Base-by-base conservation (phyloP, 2,888 invertebrate species). In the Phasia obesa region DNA sequence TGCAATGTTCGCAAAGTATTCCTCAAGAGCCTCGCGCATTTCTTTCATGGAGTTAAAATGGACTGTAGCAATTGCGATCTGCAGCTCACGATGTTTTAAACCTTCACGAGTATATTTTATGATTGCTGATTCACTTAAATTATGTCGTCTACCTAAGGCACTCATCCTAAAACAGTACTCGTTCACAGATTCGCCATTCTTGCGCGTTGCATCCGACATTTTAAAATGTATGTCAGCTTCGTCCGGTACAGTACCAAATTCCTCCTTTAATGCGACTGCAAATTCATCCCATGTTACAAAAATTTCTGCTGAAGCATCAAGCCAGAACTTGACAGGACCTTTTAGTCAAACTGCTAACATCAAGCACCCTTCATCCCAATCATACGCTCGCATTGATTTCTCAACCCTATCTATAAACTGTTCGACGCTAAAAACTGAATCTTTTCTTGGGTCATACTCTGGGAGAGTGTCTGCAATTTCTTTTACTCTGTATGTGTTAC, bases 111-210 rank as follows among this genome's bases (percentile, higher is more conserved):
- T n/a, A n/a, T n/a, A n/a, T n/a, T n/a, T n/a, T n/a, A n/a, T n/a
- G n/a, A n/a, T n/a, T n/a, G n/a, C n/a, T n/a, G n/a, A n/a, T n/a
- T n/a, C n/a, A n/a, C n/a, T n/a, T n/a, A n/a, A n/a, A n/a, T n/a
- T n/a, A n/a, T n/a, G n/a, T n/a, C n/a, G n/a, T n/a, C n/a, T 21
- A 23, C 35, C 77, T 11, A 81, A 15, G 7, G 77, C 65, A 60
- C 65, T 35, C 31, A 84, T 47, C 17, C 84, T 31, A 51, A 84
- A 84, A n/a, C n/a, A n/a, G n/a, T n/a, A n/a, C n/a, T n/a, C n/a
- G n/a, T n/a, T n/a, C n/a, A 44, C 81, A 81, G 21, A 27, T n/a
- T 84, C 77, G 13, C 59, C 15, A 11, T 19, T 3, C 44, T 71
- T 70, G 4, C 77, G 53, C 19, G n/a, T 38, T 13, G 74, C n/a